Percentiles rank a stretch among this genome's conserved stretches.
These are phyloP conservation scores for Lepidurus couesii DNA, from an alignment of 1,140 invertebrate genomes.

Conservation along the genomic window DNA sequence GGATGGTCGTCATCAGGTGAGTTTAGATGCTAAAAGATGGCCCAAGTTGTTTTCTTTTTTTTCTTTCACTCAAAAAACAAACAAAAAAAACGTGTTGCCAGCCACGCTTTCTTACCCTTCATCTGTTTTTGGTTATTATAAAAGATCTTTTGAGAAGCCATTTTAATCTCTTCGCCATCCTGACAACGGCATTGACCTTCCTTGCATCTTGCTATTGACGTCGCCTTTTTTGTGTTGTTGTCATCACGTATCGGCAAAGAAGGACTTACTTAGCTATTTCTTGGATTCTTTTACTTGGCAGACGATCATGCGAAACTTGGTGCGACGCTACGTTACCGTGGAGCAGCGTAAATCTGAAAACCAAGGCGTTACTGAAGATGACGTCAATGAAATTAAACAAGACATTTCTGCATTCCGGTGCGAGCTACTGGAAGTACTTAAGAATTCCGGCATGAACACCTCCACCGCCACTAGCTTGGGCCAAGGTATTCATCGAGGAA, in stretches of 20 bases:
- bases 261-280: not conserved
- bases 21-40: constrained; percentile 33
- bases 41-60: constrained; percentile 20
- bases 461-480: constrained; percentile 62
- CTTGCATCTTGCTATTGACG: constrained; percentile 3
- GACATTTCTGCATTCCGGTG: constrained; percentile 91
- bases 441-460: constrained; percentile 87
- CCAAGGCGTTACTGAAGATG: constrained; percentile 96
- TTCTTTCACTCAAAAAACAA: not conserved
- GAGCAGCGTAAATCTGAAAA: constrained; percentile 89
- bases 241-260: not conserved
- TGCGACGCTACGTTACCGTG: constrained; percentile 89
- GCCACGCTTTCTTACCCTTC: too few relatives aligned
- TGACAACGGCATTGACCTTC: constrained; percentile 11
- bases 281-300: constrained; percentile 45
- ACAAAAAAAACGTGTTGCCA: too few relatives aligned
- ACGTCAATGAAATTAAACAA: constrained; percentile 98
- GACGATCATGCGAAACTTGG: constrained; percentile 91
- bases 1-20: constrained; percentile 79
- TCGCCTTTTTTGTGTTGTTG: not conserved
- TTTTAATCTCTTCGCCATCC: constrained; percentile 11
- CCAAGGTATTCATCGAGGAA: constrained; percentile 31
- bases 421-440: constrained; percentile 91
- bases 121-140: too few relatives aligned
- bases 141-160: too few relatives aligned